Conservation (phyloP, 2,888 invertebrate species). For the Piscicola geometra region DNA sequence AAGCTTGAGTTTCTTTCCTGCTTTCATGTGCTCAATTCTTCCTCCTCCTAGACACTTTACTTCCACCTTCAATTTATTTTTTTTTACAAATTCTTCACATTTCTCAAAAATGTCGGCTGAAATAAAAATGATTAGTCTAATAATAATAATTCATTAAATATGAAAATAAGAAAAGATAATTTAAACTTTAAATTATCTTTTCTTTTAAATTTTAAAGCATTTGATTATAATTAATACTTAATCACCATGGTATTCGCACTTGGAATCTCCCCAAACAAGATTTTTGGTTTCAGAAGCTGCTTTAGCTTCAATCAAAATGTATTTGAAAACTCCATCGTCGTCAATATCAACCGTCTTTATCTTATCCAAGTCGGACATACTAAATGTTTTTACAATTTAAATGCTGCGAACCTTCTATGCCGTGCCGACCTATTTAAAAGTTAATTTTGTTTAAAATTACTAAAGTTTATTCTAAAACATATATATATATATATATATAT, state of each 20-base stretch:
- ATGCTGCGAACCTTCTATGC: too few species aligned
- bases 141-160: too few species aligned
- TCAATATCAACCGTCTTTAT: constrained; percentile 18
- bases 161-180: too few species aligned
- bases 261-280: constrained; percentile 23
- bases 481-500: too few species aligned
- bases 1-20: neutral
- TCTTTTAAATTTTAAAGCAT: neutral
- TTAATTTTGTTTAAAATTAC: too few species aligned
- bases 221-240: neutral
- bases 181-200: too few species aligned
- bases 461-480: too few species aligned
- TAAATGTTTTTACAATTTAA: too few species aligned
- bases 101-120: constrained; percentile 30
- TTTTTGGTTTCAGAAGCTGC: neutral
- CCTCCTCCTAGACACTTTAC: constrained; percentile 29
- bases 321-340: constrained; percentile 23
- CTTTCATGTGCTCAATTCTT: constrained; percentile 14
- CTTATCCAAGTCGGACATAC: constrained; percentile 26
- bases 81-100: constrained; percentile 14
- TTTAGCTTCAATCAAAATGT: constrained; percentile 27
- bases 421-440: too few species aligned
- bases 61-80: constrained; percentile 17
- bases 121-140: constrained; percentile 6
- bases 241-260: constrained; percentile 30